Evolutionary conservation across 2,888 invertebrate genomes (phyloP).

Genomic region (Callyntrura sp.): DNA sequence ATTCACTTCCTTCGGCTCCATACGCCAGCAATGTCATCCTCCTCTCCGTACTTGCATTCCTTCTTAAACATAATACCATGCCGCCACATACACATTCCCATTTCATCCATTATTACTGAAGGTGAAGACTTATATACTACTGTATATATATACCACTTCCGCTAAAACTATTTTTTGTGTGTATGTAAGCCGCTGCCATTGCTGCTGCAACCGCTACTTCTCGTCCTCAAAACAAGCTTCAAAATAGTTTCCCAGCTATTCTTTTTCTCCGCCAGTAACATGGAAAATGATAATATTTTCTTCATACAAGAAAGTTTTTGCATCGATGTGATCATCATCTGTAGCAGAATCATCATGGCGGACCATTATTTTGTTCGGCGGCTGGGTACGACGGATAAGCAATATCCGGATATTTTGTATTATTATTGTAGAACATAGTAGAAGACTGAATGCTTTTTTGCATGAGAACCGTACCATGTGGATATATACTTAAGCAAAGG

Average conservation of each 20-base stretch:
- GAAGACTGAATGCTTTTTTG: too few species aligned
- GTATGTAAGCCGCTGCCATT: neutral
- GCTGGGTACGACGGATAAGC: slow-evolving; percentile 41
- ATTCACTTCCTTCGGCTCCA: slow-evolving; percentile 54
- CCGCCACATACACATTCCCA: slow-evolving; percentile 26
- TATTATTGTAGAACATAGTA: slow-evolving; percentile 49
- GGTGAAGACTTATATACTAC: slow-evolving; percentile 42
- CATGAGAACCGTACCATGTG: too few species aligned
- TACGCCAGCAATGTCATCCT: too few species aligned
- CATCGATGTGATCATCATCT: slow-evolving; percentile 20
- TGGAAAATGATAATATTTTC: slow-evolving; percentile 42
- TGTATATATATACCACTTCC: slow-evolving; percentile 15
- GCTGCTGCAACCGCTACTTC: neutral
- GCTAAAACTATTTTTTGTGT: slow-evolving; percentile 41
- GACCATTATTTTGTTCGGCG: slow-evolving; percentile 14
- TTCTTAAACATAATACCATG: too few species aligned
- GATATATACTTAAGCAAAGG: too few species aligned
- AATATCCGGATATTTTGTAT: slow-evolving; percentile 62
- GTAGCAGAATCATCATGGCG: slow-evolving; percentile 26
- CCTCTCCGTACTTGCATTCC: too few species aligned
- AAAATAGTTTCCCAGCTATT: slow-evolving; percentile 12
- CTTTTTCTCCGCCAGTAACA: neutral
- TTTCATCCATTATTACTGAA: slow-evolving; percentile 60
- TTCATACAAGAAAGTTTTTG: slow-evolving; percentile 55
- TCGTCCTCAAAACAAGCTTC: slow-evolving; percentile 24